phyloP scores from a whole-genome alignment of 2,797 vertebrate genomes.

The Poeciliopsis turneri region DNA sequence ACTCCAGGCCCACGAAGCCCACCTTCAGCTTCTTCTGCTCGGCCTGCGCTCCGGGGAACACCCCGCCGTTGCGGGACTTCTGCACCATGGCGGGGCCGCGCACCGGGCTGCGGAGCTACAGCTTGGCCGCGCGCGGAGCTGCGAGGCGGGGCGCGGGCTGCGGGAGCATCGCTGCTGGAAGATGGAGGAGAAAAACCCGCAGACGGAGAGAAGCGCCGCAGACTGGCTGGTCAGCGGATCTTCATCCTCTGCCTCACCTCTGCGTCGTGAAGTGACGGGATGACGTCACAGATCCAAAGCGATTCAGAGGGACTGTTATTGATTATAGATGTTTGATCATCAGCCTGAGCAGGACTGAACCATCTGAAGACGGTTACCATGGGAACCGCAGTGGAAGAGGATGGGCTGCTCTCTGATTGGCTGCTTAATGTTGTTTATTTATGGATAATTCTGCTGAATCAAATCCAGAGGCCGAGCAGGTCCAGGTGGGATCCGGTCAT shows the following conservation, averaged over 20 bases:
- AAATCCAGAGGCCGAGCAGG: neutral
- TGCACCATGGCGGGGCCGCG: conserved; percentile 84
- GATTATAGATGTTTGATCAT: neutral
- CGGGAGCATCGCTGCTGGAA: conserved; percentile 48
- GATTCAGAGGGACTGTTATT: neutral
- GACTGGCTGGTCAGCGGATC: conserved; percentile 50
- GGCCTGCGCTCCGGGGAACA: conserved; percentile 87
- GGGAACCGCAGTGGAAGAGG: conserved; percentile 8
- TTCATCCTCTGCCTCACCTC: conserved; percentile 18
- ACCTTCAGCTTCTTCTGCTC: conserved; percentile 96
- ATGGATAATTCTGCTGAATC: neutral
- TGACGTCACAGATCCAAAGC: conserved; percentile 36
- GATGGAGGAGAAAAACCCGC: neutral
- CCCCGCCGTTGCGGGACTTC: conserved; percentile 94
- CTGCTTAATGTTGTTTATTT: neutral
- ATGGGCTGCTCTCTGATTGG: conserved; percentile 1
- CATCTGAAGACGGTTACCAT: neutral
- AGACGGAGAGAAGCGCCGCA: neutral
- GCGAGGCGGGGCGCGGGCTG: conserved; percentile 24
- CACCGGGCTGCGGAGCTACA: conserved; percentile 17
- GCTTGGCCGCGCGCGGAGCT: conserved; percentile 5
- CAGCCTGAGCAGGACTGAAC: conserved; percentile 5
- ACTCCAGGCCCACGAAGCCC: conserved; percentile 94
- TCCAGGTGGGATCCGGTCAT: neutral
- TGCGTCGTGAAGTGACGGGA: conserved; percentile 39